A percentile compares a stretch with the other conserved stretches of the same genome.
These are phyloP conservation scores for Perca fluviatilis DNA, from an alignment of 2,113 vertebrate genomes.

Conservation along the genomic window DNA sequence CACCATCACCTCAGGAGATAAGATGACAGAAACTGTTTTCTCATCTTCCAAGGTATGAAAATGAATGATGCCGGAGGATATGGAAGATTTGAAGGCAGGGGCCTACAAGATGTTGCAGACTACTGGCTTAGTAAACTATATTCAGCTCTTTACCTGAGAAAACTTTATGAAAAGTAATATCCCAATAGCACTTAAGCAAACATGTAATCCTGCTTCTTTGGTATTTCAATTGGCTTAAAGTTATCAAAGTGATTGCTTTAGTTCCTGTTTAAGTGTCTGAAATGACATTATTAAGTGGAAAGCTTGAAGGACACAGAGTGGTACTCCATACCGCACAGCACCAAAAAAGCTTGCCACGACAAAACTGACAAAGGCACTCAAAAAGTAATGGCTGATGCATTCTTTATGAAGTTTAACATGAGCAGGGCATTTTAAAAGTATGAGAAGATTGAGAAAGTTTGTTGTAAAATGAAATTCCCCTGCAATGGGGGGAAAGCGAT, in stretches of 20 bases:
- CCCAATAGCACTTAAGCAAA: slow-evolving; percentile 10
- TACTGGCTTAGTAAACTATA: slow-evolving; percentile 49
- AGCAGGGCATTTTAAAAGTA: neutral
- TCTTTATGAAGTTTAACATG: neutral
- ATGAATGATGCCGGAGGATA: slow-evolving; percentile 59
- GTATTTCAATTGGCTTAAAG: neutral
- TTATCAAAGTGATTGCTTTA: neutral
- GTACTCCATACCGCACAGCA: neutral
- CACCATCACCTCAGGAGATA: slow-evolving; percentile 70
- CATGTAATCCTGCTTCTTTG: neutral
- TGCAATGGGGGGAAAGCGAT: slow-evolving; percentile 52
- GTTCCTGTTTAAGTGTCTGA: neutral
- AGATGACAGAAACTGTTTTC: slow-evolving; percentile 66
- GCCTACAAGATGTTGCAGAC: slow-evolving; percentile 38
- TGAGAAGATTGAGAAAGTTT: slow-evolving; percentile 19
- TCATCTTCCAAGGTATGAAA: slow-evolving; percentile 69
- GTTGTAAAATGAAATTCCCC: slow-evolving; percentile 67
- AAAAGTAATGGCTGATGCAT: slow-evolving; percentile 2
- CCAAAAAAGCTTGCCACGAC: neutral
- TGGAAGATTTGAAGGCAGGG: slow-evolving; percentile 43
- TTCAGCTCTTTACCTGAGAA: slow-evolving; percentile 37
- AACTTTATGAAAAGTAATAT: slow-evolving; percentile 26
- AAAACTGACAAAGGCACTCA: neutral
- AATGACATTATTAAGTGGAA: neutral
- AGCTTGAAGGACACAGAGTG: neutral